A percentile compares a stretch with the other conserved stretches of the same genome.
Conservation (phyloP, 1,140 invertebrate genomes). For the Heliothis virescens region DNA sequence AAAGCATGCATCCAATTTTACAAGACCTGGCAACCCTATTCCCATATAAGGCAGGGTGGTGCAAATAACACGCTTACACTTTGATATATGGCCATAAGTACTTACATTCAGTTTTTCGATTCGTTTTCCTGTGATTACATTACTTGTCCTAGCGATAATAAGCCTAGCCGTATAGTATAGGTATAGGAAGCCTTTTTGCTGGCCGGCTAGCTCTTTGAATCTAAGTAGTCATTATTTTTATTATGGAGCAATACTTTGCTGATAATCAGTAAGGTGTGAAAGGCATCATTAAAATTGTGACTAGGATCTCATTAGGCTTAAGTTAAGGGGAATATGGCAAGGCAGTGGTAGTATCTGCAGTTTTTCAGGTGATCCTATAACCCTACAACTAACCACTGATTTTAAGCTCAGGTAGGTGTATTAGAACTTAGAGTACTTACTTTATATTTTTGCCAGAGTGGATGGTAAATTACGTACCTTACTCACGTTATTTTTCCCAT, state of each 20-base stretch:
- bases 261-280: not conserved
- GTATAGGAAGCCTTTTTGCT: constrained; percentile 27
- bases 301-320: not conserved
- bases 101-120: constrained; percentile 34
- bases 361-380: no score
- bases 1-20: not conserved
- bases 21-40: not conserved
- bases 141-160: constrained; percentile 13
- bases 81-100: constrained; percentile 51
- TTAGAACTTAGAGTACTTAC: no score
- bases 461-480: no score
- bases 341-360: no score
- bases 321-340: no score
- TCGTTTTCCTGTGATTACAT: constrained; percentile 38
- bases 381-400: no score
- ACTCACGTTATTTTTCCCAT: no score
- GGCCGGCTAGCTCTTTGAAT: constrained; percentile 4
- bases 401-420: no score
- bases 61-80: constrained; percentile 55
- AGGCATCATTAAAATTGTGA: not conserved
- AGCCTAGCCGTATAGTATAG: not conserved
- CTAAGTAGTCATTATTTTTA: constrained; percentile 20
- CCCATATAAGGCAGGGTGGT: constrained; percentile 35
- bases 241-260: not conserved
- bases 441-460: no score